Conservation (phyloP, 2,113 vertebrate genomes). For the Gulo gulo region DNA sequence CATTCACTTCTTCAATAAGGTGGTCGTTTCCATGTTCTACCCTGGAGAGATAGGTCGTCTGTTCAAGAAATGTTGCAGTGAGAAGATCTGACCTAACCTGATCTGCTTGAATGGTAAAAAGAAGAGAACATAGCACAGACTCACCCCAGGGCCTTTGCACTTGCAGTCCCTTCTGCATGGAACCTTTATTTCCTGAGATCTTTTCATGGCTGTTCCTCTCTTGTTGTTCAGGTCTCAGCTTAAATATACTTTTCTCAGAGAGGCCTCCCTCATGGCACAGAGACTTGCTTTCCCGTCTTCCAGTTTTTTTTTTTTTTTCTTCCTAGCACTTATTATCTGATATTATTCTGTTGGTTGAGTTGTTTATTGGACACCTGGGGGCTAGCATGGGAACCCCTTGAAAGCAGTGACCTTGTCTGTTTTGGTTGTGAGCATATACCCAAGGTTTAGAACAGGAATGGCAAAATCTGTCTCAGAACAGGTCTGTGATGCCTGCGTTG, state of each 20-base stretch:
- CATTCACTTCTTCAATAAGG: neutral
- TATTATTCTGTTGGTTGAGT: neutral
- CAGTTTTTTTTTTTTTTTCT: conserved; percentile 18
- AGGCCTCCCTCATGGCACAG: neutral
- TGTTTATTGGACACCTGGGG: neutral
- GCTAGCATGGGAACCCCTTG: neutral
- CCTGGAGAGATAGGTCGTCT: neutral
- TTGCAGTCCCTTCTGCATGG: neutral
- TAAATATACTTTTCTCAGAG: neutral
- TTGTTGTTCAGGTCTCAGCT: neutral
- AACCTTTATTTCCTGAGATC: neutral
- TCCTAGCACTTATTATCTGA: neutral
- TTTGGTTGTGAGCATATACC: neutral
- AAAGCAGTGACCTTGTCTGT: neutral
- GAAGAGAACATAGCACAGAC: neutral
- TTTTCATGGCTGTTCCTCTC: neutral
- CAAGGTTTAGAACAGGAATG: neutral
- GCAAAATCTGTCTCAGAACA: neutral
- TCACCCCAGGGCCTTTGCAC: neutral
- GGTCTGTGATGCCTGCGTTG: neutral
- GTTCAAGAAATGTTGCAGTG: neutral
- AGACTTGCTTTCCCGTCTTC: neutral
- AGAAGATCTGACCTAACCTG: neutral
- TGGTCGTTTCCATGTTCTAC: neutral
- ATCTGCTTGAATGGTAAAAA: neutral